Percentiles rank a stretch among this genome's conserved stretches.
phyloP scores from a whole-genome alignment of 1,140 invertebrate genomes.

The Octopus bimaculoides region DNA sequence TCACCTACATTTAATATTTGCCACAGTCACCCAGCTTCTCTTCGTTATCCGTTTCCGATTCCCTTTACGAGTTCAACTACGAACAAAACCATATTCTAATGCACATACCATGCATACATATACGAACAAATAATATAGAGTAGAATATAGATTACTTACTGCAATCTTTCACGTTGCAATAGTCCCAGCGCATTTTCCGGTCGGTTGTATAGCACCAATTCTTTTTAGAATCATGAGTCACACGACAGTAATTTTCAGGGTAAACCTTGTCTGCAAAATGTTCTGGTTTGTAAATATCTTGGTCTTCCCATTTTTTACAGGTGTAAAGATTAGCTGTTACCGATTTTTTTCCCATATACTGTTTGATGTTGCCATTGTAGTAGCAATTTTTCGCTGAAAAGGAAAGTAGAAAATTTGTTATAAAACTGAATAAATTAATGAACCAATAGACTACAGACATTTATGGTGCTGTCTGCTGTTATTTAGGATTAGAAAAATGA shows the following conservation, averaged over 20 bases:
- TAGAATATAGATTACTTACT: slow-evolving; percentile 30
- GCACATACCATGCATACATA: too few species aligned
- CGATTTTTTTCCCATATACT: slow-evolving; percentile 42
- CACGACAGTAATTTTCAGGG: slow-evolving; percentile 88
- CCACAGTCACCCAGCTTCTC: too few species aligned
- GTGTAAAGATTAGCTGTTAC: slow-evolving; percentile 36
- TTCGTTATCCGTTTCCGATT: too few species aligned
- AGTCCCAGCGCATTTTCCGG: slow-evolving; percentile 57
- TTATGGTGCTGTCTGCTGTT: too few species aligned
- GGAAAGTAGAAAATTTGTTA: neutral
- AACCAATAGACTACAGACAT: too few species aligned
- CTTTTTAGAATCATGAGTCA: slow-evolving; percentile 83
- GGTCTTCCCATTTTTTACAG: slow-evolving; percentile 90
- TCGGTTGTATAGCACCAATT: slow-evolving; percentile 96
- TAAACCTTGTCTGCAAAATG: slow-evolving; percentile 40
- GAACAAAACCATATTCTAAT: too few species aligned
- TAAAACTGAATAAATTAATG: too few species aligned
- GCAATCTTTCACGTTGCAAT: slow-evolving; percentile 48
- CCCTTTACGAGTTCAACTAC: too few species aligned
- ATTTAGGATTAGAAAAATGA: too few species aligned
- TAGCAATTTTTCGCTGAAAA: slow-evolving; percentile 46
- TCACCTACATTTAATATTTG: too few species aligned
- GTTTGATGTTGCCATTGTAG: slow-evolving; percentile 45
- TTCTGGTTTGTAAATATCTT: slow-evolving; percentile 66
- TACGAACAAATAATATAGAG: too few species aligned